phyloP scores from a whole-genome alignment of 2,888 invertebrate species.

The Flexamia atlantica region DNA sequence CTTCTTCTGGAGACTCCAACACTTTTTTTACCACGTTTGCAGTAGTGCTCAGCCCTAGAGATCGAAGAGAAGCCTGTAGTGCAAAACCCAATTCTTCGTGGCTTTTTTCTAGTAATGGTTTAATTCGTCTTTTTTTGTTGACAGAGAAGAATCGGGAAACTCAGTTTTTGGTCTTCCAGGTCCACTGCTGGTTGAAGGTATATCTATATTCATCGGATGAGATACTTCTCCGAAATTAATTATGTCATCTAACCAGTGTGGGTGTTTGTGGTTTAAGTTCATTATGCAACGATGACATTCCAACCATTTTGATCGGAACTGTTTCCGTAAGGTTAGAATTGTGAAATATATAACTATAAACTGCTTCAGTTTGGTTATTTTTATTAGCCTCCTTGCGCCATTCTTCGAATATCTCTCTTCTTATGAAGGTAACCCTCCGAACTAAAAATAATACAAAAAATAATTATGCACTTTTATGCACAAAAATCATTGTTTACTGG shows the following conservation, averaged over 20 bases:
- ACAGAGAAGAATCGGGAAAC: neutral
- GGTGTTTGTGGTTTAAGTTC: neutral
- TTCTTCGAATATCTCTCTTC: neutral
- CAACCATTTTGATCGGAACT: slow-evolving; percentile 15
- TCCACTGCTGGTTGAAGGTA: slow-evolving; percentile 31
- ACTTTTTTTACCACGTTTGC: slow-evolving; percentile 1
- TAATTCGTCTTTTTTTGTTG: slow-evolving; percentile 19
- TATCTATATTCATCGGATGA: neutral
- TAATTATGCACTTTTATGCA: neutral
- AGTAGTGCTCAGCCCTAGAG: slow-evolving; percentile 13
- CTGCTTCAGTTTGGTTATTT: slow-evolving; percentile 5
- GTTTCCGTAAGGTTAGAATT: neutral
- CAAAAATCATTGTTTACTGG: neutral
- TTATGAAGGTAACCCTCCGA: neutral
- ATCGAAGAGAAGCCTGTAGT: neutral
- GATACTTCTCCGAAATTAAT: neutral
- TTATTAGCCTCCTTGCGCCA: neutral
- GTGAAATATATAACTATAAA: neutral
- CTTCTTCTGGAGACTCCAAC: slow-evolving; percentile 18
- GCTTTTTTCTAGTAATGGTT: slow-evolving; percentile 6
- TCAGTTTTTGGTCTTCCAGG: slow-evolving; percentile 20
- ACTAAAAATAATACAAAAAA: slow-evolving; percentile 13
- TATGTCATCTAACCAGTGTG: slow-evolving; percentile 5
- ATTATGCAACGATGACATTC: neutral
- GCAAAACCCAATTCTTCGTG: neutral